These are phyloP conservation scores for Trachelus iudaicus DNA, from an alignment of 2,888 invertebrate species.

Conservation along the genomic window DNA sequence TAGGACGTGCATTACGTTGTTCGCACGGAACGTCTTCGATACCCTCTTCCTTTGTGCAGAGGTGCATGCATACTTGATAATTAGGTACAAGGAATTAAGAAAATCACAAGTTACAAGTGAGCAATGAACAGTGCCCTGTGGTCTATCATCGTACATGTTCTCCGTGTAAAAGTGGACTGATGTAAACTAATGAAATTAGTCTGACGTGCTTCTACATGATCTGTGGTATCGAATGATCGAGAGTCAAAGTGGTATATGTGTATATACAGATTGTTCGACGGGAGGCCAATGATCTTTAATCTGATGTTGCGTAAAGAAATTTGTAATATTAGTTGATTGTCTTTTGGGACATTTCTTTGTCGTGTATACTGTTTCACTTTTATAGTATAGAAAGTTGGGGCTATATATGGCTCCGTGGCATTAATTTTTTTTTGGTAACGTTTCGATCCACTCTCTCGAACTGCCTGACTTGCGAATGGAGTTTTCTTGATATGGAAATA, in stretches of 20 bases:
- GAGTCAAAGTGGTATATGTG: not conserved
- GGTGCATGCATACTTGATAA: not conserved
- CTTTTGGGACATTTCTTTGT: not conserved
- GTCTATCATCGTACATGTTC: not conserved
- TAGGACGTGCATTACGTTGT: not conserved
- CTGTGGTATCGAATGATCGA: not conserved
- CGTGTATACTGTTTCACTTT: not conserved
- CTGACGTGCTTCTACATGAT: not conserved
- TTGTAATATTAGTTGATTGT: not conserved
- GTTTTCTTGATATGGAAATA: not conserved
- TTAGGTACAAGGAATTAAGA: not conserved
- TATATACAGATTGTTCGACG: not conserved
- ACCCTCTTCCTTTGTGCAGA: not conserved
- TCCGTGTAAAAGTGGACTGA: not conserved
- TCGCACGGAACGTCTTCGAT: not conserved
- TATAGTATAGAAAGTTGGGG: not conserved
- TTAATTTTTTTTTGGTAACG: not conserved
- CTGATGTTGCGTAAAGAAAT: not conserved
- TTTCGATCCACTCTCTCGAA: not conserved
- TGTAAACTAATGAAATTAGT: not conserved
- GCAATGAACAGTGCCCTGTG: not conserved
- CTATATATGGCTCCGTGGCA: not conserved
- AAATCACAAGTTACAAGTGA: not conserved
- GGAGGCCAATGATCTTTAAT: not conserved
- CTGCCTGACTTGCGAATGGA: not conserved